Conservation (phyloP, 2,888 invertebrate genomes). For the Nemurella pictetii region DNA sequence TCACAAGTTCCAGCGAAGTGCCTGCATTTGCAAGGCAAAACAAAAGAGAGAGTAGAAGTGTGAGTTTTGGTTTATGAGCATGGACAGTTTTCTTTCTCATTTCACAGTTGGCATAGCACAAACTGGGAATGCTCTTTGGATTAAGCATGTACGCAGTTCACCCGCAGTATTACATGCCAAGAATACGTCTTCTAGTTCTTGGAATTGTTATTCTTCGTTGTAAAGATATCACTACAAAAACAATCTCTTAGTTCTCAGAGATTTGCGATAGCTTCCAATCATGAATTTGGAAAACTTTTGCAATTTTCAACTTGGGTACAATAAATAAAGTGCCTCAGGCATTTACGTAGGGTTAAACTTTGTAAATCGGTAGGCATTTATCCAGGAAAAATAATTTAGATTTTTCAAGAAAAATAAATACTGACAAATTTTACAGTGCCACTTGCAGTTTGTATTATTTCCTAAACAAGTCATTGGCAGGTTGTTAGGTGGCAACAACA, state of each 20-base stretch:
- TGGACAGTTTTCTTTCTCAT: neutral
- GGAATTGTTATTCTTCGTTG: neutral
- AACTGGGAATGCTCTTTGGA: conserved; percentile 28
- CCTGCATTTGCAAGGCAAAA: conserved; percentile 13
- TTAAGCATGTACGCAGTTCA: conserved; percentile 18
- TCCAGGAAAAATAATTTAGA: no score
- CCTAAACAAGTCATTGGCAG: no score
- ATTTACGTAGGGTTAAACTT: no score
- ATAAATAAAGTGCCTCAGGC: no score
- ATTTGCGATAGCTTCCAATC: no score
- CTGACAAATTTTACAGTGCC: no score
- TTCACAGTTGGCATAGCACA: neutral
- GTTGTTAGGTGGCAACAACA: no score
- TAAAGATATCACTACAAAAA: neutral
- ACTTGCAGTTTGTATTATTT: no score
- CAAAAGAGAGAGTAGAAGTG: conserved; percentile 8
- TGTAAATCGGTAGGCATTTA: no score
- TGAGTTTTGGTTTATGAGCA: neutral
- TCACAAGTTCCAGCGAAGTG: neutral
- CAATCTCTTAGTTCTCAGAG: neutral
- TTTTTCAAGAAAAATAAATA: no score
- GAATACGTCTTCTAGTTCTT: neutral
- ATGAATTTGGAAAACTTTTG: no score
- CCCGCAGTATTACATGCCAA: neutral
- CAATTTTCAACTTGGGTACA: no score